Evolutionary conservation across 2,888 invertebrate genomes (phyloP).

Genomic region (Caradrina clavipalpis): DNA sequence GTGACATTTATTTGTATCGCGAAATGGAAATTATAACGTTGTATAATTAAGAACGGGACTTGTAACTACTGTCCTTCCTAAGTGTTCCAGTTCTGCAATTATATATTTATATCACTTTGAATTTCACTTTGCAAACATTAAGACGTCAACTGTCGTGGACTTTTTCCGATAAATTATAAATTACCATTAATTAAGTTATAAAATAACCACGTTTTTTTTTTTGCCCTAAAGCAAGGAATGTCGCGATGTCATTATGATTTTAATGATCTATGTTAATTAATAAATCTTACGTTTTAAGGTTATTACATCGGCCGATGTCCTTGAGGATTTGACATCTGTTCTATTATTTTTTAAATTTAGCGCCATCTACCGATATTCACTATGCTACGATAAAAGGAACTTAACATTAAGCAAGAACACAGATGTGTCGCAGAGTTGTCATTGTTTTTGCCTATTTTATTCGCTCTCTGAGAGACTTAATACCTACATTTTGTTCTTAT

Average conservation of each 20-base stretch:
- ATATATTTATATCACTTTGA: slow-evolving; percentile 30
- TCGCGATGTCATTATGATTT: slow-evolving; percentile 39
- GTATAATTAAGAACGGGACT: slow-evolving; percentile 28
- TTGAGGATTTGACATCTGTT: no score
- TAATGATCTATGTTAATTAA: slow-evolving; percentile 47
- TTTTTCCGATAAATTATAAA: slow-evolving; percentile 38
- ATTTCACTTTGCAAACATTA: slow-evolving; percentile 42
- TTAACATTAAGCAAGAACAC: no score
- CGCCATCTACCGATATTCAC: no score
- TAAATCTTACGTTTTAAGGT: slow-evolving; percentile 37
- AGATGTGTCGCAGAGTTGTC: no score
- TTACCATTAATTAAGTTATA: slow-evolving; percentile 49
- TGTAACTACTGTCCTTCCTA: slow-evolving; percentile 12
- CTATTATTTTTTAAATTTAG: no score
- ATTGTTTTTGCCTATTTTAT: no score
- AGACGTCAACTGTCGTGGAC: slow-evolving; percentile 3
- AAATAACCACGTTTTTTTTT: slow-evolving; percentile 30
- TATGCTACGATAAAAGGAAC: no score
- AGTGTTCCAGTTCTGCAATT: slow-evolving; percentile 29
- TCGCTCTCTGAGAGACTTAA: no score
- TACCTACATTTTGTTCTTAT: no score
- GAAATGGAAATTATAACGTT: slow-evolving; percentile 42
- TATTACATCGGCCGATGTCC: no score
- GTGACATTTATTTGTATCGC: slow-evolving; percentile 53
- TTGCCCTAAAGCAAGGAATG: slow-evolving; percentile 16